A percentile compares a stretch with the other conserved stretches of the same genome.
These are phyloP conservation scores for Microcebus jonahi DNA, from an alignment of 2,113 vertebrate species.

Conservation along the genomic window DNA sequence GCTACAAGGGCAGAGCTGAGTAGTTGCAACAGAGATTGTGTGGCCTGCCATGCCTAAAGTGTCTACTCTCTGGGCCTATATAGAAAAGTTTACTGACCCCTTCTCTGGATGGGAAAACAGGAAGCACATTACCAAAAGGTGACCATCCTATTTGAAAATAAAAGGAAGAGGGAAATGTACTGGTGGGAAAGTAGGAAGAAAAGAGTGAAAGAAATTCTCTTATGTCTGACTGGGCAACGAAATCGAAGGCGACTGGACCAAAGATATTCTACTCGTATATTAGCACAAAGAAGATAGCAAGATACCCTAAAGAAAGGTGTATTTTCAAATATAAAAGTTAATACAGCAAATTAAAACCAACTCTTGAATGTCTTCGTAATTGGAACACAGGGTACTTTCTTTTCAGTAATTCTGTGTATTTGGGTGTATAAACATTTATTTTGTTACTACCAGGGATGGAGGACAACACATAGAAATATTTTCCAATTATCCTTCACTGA, in stretches of 20 bases:
- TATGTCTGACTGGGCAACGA: background rate
- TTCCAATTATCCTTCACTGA: constrained; percentile 83
- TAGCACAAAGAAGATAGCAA: background rate
- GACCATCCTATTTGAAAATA: background rate
- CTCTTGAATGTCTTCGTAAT: background rate
- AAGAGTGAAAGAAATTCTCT: background rate
- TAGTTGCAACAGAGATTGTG: background rate
- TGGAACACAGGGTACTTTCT: background rate
- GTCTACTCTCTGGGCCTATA: background rate
- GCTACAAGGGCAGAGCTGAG: background rate
- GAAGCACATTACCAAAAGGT: background rate
- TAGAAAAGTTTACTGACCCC: background rate
- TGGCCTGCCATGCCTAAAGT: background rate
- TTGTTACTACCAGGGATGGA: background rate
- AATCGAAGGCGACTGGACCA: background rate
- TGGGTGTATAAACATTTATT: background rate
- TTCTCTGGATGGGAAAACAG: background rate
- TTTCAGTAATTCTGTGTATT: background rate
- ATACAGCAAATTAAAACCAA: background rate
- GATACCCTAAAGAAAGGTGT: background rate
- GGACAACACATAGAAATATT: constrained; percentile 84
- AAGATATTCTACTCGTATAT: background rate
- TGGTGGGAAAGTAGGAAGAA: background rate
- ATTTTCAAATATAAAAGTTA: background rate
- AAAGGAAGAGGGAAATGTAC: background rate